Base-by-base conservation (phyloP, 2,888 invertebrate genomes). In the Agrotis clavis region DNA sequence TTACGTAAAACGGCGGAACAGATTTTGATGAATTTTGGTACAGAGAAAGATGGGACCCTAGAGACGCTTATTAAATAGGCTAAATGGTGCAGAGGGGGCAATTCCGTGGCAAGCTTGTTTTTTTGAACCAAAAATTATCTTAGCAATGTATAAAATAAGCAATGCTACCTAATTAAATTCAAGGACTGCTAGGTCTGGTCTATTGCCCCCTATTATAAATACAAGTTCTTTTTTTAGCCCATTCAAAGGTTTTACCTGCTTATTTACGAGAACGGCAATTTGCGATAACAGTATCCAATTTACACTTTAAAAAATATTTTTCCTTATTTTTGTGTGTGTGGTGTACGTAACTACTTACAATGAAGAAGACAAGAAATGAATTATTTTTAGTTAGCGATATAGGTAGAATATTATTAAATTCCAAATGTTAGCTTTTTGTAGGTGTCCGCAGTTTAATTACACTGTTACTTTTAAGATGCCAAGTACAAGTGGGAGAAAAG, bases 161-260 rank as follows among this genome's bases (percentile, higher is more conserved):
- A 21, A 51, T 4, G 21, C 16, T 53, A 75, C 16, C 11, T 48
- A 71, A 65, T 65, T 75, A 75, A 45, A 47, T 53, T 45, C 51
- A 71, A 53, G 21, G 66, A 75, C 51, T 18, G 16, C 16, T 71
- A 53, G 21, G 35, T 4, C 13, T 75, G 51, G 74, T 50, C 50
- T 64, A 5, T 62, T 21, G 50, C 30, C 19, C 51, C 54, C 19
- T 71, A 9, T 19, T 30, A 45, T 11, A 71, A 16, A 41, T 14
- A 68, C 19, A 13, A 13, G 51, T 30, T 45, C 2, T 19, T 51
- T 19, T 56, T 56, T 30, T 56, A 30, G 30, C 18, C 18, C n/a
- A 56, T 56, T 1, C 16, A 30, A 56, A 30, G 13, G 56, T 56
- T n/a, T n/a, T 35, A 35, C 35, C 35, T 35, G 30, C 5, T 30